Base-by-base conservation (phyloP, 2,797 vertebrate species). In the Hipposideros larvatus region DNA sequence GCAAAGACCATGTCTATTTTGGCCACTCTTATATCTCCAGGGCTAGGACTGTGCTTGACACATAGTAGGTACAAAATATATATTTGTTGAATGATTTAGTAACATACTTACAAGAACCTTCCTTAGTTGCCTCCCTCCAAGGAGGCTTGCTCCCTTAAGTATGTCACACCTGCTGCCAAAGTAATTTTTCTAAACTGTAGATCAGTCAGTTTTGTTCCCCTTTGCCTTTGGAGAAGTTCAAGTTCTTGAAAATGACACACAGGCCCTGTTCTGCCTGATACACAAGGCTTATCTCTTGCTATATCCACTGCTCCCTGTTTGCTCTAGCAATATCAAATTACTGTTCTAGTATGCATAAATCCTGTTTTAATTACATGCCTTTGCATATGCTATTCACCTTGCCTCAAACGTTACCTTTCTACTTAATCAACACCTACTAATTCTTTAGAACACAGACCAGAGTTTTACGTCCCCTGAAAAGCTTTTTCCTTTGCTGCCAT, bases 211-310 rank as follows among this genome's bases (percentile, higher is more conserved):
- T 83, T 94, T 93, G 16, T 24, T 59, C 41, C 28, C 11, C 11
- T 46, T 86, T 71, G 46, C 80, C 65, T 91, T 91, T 74, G 66
- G 48, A 74, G 28, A 87, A 87, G 31, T 79, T 86, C 31, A 91
- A 1, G 41, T 91, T 91, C 28, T 74, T 95, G 65, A 71, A 65
- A 91, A 80, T 87, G 75, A 87, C 48, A 66, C 18, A 41, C 22
- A 91, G 18, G 14, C 37, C 46, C n/a, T 91, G 19, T 79, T 90
- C 55, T 55, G 16, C 34, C 73, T 73, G 10, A 73, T 46, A 19
- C 14, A 46, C 1, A 73, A 66, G 37, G 24, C 66, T 46, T 73
- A n/a, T n/a, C 82, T 87, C 37, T 74, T 87, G 74, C 14, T 18
- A 19, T 24, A 66, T 26, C 66, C n/a, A n/a, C 11, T 3, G 57